These are phyloP conservation scores for Spinus pinus DNA, from an alignment of 2,797 vertebrate genomes.

Conservation along the genomic window DNA sequence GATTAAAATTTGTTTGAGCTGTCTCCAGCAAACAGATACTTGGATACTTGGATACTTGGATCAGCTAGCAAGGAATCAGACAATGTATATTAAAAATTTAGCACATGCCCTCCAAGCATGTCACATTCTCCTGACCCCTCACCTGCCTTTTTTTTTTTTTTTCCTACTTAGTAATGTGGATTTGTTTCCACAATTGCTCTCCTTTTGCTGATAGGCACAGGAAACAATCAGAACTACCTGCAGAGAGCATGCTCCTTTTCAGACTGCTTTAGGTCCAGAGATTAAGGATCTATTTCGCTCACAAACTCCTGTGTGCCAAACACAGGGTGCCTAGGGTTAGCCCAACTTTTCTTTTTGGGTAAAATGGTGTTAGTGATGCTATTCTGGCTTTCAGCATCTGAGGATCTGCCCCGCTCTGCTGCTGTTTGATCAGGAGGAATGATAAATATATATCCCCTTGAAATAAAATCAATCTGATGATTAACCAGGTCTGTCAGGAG, in stretches of 20 bases:
- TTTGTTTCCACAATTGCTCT: not conserved
- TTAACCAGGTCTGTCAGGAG: not conserved
- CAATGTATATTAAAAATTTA: not conserved
- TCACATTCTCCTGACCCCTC: not conserved
- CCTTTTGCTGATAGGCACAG: not conserved
- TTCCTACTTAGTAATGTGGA: not conserved
- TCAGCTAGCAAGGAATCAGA: not conserved
- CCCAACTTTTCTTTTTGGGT: not conserved
- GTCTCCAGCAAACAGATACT: constrained; percentile 8
- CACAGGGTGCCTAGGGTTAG: not conserved
- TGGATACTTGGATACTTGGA: too few relatives aligned
- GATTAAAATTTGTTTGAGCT: constrained; percentile 20
- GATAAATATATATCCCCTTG: not conserved
- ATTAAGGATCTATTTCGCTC: not conserved
- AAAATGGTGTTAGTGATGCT: not conserved
- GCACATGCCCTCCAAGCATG: not conserved
- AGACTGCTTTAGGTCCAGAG: not conserved
- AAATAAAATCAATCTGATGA: not conserved
- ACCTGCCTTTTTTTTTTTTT: not conserved
- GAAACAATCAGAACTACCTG: not conserved
- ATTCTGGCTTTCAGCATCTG: not conserved
- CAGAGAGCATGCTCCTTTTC: not conserved
- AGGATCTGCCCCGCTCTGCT: not conserved
- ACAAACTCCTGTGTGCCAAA: not conserved
- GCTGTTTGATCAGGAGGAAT: not conserved